A percentile compares a stretch with the other conserved stretches of the same genome.
Conservation (phyloP, 2,888 invertebrate genomes). For the Nemotelus pantherinus region DNA sequence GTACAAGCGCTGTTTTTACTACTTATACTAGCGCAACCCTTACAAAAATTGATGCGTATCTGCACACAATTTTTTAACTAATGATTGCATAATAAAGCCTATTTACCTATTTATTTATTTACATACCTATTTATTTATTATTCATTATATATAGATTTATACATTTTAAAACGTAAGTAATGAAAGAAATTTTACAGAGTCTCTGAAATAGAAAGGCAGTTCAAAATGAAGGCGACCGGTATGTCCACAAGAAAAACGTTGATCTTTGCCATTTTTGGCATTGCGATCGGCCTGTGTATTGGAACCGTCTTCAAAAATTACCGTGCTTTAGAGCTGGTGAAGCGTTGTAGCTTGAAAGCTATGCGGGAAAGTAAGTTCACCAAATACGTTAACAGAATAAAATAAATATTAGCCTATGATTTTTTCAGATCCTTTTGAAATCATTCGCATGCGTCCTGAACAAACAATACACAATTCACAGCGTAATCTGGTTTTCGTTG, state of each 20-base stretch:
- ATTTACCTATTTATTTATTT: too few relatives aligned
- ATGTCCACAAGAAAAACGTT: slow-evolving; percentile 63
- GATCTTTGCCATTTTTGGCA: slow-evolving; percentile 63
- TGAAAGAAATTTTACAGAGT: too few relatives aligned
- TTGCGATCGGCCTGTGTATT: slow-evolving; percentile 63
- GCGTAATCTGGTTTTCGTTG: slow-evolving; percentile 80
- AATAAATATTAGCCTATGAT: neutral
- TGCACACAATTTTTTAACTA: too few relatives aligned
- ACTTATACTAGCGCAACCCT: too few relatives aligned
- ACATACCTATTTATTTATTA: too few relatives aligned
- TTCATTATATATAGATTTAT: too few relatives aligned
- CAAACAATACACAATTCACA: slow-evolving; percentile 64
- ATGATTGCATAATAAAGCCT: too few relatives aligned
- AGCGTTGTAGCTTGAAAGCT: slow-evolving; percentile 60
- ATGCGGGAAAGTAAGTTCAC: slow-evolving; percentile 52
- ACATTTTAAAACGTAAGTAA: too few relatives aligned
- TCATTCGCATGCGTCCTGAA: slow-evolving; percentile 60
- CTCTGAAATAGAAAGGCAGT: too few relatives aligned
- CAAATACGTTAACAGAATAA: neutral
- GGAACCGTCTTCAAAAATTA: slow-evolving; percentile 64
- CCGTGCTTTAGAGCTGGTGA: slow-evolving; percentile 63
- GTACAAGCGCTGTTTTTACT: too few relatives aligned
- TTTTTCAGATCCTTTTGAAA: slow-evolving; percentile 58
- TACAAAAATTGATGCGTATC: too few relatives aligned
- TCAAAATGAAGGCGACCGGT: slow-evolving; percentile 22